Percentiles rank a stretch among this genome's conserved stretches.
These are phyloP conservation scores for Nesogale talazaci DNA, from an alignment of 2,113 vertebrate species.

Conservation along the genomic window DNA sequence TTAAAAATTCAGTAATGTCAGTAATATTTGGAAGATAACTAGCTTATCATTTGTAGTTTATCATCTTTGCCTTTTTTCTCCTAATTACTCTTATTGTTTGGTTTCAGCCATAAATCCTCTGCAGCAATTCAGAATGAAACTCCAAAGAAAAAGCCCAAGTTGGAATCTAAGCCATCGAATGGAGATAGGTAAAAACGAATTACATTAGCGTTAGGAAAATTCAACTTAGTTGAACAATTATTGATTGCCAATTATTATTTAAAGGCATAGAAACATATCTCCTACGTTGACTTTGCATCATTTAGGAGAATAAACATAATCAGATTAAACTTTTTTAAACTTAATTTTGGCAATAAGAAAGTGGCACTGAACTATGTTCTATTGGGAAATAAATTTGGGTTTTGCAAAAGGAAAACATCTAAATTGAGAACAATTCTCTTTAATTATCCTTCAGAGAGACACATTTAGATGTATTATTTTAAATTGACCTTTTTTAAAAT, in stretches of 20 bases:
- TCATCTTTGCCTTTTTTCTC: conserved; percentile 30
- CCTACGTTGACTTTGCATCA: conserved; percentile 59
- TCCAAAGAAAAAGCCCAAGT: conserved; percentile 99
- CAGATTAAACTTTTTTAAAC: conserved; percentile 51
- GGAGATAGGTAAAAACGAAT: conserved; percentile 95
- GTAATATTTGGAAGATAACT: conserved; percentile 19
- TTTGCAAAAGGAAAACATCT: conserved; percentile 31
- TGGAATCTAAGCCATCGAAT: conserved; percentile 99
- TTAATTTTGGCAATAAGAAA: conserved; percentile 69
- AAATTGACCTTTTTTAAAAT: conserved; percentile 74
- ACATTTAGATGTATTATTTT: conserved; percentile 75
- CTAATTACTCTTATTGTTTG: conserved; percentile 78
- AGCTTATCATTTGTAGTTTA: not conserved
- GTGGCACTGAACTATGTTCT: conserved; percentile 67
- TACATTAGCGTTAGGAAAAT: conserved; percentile 78
- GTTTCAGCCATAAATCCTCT: conserved; percentile 98
- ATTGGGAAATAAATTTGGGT: conserved; percentile 76
- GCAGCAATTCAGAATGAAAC: conserved; percentile 99
- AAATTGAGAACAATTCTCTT: conserved; percentile 40
- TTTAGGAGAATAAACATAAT: conserved; percentile 67
- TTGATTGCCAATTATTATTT: conserved; percentile 71
- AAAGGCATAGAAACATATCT: conserved; percentile 61
- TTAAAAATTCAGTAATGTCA: not conserved
- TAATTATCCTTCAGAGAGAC: conserved; percentile 1
- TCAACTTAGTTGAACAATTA: conserved; percentile 61